Conservation (phyloP, 2,888 invertebrate species). For the Unio delphinus region DNA sequence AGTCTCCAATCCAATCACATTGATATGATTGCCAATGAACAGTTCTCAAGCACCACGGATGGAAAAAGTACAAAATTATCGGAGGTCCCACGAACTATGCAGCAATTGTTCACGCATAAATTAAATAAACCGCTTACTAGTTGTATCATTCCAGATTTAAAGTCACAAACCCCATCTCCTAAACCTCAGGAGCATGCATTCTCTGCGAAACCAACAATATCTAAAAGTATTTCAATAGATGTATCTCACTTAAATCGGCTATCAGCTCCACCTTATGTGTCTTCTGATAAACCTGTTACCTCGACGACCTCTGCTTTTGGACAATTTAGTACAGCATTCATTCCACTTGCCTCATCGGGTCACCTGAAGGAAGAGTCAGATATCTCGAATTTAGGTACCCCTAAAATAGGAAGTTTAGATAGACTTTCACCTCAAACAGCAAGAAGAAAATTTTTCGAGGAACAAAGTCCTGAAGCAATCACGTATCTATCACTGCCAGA, state of each 20-base stretch:
- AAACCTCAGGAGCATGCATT: constrained; percentile 11
- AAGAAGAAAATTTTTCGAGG: constrained; percentile 56
- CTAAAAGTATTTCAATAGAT: constrained; percentile 53
- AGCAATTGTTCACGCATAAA: constrained; percentile 46
- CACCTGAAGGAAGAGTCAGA: constrained; percentile 3
- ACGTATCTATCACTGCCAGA: constrained; percentile 51
- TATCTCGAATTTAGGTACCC: constrained; percentile 13
- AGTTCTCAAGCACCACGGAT: constrained; percentile 28
- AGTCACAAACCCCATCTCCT: constrained; percentile 25
- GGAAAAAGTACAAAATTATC: constrained; percentile 19
- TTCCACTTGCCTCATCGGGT: constrained; percentile 12
- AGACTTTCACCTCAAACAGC: constrained; percentile 52
- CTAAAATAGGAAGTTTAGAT: constrained; percentile 36
- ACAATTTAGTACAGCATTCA: constrained; percentile 17
- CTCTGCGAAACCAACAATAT: constrained; percentile 28
- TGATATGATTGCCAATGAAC: constrained; percentile 34
- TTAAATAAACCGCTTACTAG: constrained; percentile 56
- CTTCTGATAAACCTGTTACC: constrained; percentile 18
- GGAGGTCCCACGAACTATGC: constrained; percentile 30
- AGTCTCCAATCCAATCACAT: constrained; percentile 27
- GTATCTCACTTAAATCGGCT: constrained; percentile 28
- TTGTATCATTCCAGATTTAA: constrained; percentile 60
- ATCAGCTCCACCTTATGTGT: constrained; percentile 18
- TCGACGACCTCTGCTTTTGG: constrained; percentile 30
- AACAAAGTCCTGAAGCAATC: constrained; percentile 12